Base-by-base conservation (phyloP, 2,797 vertebrate species). In the Falco berigora region DNA sequence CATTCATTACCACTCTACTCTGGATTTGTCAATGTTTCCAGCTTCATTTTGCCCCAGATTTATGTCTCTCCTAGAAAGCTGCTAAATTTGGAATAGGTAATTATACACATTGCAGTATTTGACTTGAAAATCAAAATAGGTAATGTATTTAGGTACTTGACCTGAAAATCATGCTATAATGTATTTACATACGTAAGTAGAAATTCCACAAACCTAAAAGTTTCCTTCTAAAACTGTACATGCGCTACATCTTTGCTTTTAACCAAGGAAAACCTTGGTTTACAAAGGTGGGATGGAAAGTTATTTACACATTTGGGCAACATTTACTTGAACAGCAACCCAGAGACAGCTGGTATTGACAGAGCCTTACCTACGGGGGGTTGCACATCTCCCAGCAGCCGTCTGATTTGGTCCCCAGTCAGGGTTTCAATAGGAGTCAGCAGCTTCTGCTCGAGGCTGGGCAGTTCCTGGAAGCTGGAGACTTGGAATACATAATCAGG, bases 391-490 rank as follows among this genome's bases (percentile, higher is more conserved):
- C 94, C 86, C 87, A 98, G 92, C 10, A 98, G 73, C 9, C 1
- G 90, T 76, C 56, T 90, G 46, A 99, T 98, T 58, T 99, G 98
- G 22, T 99, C 98, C 16, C 97, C 97, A 23, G 98, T 98, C 67
- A 99, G 81, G 9, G 98, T 98, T 64, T 98, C 98, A 86, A 99
- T 95, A 42, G 98, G 98, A 20, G 95, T 97, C 86, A 99, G 97
- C 46, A 99, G 80, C 68, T 96, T 98, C 94, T 99, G 98, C 96
- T 99, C 98, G 0, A 99, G 98, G 76, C 95, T 98, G 79, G 98
- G 98, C 52, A 99, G 97, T 78, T 99, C 98, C 92, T 98, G 98
- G 80, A 99, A 98, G 95, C 98, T 99, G 95, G 98, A 98, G 46
- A 99, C 98, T 17, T 94, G 95, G 92, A 98, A 98, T n/a, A 98